A percentile compares a stretch with the other conserved stretches of the same genome.
Evolutionary conservation across 2,113 vertebrate genomes (phyloP).

Genomic region (Phyllopteryx taeniolatus): DNA sequence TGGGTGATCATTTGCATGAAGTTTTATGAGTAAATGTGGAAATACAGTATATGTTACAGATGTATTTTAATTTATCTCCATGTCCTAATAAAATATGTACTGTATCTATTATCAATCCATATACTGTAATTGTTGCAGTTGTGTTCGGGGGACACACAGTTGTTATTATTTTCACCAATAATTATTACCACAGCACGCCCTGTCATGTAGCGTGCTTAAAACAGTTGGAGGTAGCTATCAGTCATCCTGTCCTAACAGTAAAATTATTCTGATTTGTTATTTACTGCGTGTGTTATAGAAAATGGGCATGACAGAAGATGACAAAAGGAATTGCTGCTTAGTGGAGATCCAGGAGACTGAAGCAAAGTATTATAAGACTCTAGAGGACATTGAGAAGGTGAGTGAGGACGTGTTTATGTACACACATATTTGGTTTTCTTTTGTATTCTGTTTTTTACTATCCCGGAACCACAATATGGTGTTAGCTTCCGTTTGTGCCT

Average conservation of each 20-base stretch:
- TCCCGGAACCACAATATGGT: background rate
- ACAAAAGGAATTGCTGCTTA: conserved; percentile 94
- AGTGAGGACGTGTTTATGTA: conserved; percentile 28
- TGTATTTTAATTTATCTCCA: too few relatives aligned
- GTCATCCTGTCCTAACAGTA: background rate
- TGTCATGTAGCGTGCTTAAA: background rate
- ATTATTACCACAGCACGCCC: background rate
- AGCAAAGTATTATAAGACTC: conserved; percentile 94
- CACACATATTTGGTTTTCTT: background rate
- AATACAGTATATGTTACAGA: too few relatives aligned
- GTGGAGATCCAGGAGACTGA: conserved; percentile 96
- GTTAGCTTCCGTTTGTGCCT: background rate
- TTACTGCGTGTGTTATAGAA: conserved; percentile 73
- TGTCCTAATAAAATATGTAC: background rate
- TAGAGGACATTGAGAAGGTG: conserved; percentile 96
- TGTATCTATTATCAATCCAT: background rate
- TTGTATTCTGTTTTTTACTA: background rate
- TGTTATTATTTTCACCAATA: background rate
- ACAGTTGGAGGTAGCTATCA: background rate
- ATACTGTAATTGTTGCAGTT: background rate
- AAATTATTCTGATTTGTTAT: conserved; percentile 1
- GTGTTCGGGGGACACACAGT: background rate
- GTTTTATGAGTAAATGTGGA: background rate
- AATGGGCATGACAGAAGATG: conserved; percentile 97
- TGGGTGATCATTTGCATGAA: background rate